These are phyloP conservation scores for Anoplopoma fimbria DNA, from an alignment of 2,113 vertebrate genomes.

Conservation along the genomic window DNA sequence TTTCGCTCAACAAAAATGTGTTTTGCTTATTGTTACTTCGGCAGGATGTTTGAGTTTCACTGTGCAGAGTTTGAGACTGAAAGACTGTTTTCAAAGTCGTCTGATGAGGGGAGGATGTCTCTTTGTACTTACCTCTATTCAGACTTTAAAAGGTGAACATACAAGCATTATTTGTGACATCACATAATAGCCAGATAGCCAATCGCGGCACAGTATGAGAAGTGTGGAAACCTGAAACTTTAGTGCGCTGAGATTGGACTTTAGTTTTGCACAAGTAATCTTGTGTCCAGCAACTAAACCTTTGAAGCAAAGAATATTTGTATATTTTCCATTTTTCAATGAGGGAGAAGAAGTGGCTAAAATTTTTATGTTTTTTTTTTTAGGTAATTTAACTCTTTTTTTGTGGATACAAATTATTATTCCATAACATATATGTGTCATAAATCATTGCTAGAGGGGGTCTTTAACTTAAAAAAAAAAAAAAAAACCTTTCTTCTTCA, in stretches of 20 bases:
- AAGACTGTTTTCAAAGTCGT: not conserved
- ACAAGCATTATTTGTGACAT: not conserved
- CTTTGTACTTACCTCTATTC: conserved; percentile 31
- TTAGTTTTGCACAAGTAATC: too few species aligned
- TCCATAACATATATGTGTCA: not conserved
- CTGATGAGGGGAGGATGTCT: not conserved
- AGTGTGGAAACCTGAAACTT: not conserved
- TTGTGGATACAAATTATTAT: not conserved
- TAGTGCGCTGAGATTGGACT: not conserved
- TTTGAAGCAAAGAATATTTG: not conserved
- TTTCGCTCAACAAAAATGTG: not conserved
- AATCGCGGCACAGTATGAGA: not conserved
- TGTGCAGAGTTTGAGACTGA: not conserved
- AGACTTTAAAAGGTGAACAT: not conserved
- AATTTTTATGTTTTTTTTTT: not conserved
- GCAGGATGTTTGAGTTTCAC: not conserved
- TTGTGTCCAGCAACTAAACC: too few species aligned
- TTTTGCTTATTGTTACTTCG: not conserved
- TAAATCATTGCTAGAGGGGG: not conserved
- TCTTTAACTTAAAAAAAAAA: not conserved
- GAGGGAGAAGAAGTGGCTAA: not conserved
- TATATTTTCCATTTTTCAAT: not conserved
- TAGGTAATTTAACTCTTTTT: not conserved
- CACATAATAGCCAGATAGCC: not conserved
- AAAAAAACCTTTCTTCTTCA: not conserved